Evolutionary conservation across 2,888 invertebrate genomes (phyloP).

Genomic region (Selenia dentaria): DNA sequence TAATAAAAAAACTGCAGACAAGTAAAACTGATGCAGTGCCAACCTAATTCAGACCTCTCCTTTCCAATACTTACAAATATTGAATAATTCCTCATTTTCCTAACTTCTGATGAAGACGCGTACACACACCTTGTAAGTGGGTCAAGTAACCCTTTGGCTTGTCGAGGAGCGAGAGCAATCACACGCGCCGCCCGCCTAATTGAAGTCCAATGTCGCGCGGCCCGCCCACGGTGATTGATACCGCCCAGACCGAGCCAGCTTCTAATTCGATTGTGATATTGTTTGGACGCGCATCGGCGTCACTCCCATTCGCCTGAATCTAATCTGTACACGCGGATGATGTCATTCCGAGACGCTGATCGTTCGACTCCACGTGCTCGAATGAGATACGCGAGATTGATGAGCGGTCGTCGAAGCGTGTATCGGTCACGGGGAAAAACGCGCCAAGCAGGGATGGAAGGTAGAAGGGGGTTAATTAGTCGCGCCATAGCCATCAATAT

Average conservation of each 20-base stretch:
- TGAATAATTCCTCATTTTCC: constrained; percentile 58
- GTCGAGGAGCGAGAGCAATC: constrained; percentile 77
- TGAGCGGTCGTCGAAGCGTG: constrained; percentile 48
- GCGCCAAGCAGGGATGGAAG: constrained; percentile 51
- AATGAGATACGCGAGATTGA: constrained; percentile 60
- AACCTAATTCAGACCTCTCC: no score
- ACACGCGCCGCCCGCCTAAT: constrained; percentile 80
- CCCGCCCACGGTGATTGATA: constrained; percentile 82
- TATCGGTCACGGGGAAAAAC: constrained; percentile 54
- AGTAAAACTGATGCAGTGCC: no score
- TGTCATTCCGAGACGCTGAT: constrained; percentile 54
- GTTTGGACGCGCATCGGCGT: constrained; percentile 67
- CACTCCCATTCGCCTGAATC: constrained; percentile 54
- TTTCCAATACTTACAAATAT: constrained; percentile 55
- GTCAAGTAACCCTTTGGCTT: constrained; percentile 80
- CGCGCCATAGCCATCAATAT: constrained; percentile 79
- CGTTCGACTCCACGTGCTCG: constrained; percentile 49
- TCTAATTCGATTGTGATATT: constrained; percentile 79
- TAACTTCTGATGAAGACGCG: constrained; percentile 57
- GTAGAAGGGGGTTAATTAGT: constrained; percentile 75
- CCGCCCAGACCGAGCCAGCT: constrained; percentile 67
- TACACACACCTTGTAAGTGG: constrained; percentile 72
- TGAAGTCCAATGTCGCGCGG: constrained; percentile 82
- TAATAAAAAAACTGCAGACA: no score
- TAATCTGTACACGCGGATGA: constrained; percentile 57